Base-by-base conservation (phyloP, 2,888 invertebrate species). In the Nudaria mundana region DNA sequence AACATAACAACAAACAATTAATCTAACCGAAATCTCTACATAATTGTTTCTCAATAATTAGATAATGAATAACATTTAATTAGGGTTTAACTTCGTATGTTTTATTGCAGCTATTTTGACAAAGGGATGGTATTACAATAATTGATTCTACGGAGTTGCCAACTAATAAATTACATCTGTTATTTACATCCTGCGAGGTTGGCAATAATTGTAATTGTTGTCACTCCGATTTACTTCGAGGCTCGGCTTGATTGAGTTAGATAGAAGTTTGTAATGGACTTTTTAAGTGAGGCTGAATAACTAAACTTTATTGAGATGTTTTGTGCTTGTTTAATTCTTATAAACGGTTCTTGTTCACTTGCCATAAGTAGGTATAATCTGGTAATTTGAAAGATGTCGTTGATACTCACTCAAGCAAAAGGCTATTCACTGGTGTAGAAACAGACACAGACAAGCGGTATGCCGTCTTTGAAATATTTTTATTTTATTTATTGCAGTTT, bases 111-210 rank as follows among this genome's bases (percentile, higher is more conserved):
- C 33, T 23, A 22, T 26, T 28, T 33, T 39, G 33, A 33, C 29
- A 39, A 39, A 39, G 32, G n/a, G 33, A 13, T 13, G 18, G 25
- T 37, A 25, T 37, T 37, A 33, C 28, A 39, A 39, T 39, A 39
- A 39, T 32, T 33, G 33, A 39, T 39, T 32, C 28, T 24, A 14
- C 12, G 16, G 30, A 20, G 37, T 37, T 37, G 37, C 37, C 37
- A 37, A 24, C 37, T 30, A 16, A 25, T 37, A 37, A 37, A 37
- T 37, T 25, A 22, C 8, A n/a, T n/a, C 24, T 24, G 14, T 37
- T 37, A 29, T 37, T 37, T 37, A 37, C 37, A 23, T 31, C 30
- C 18, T 14, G 28, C 18, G 30, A 25, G 6, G 25, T 8, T 30
- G 12, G 37, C 30, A 24, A 30, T 37, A 30, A 25, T 30, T 37